Percentiles rank a stretch among this genome's conserved stretches.
Conservation (phyloP, 1,140 invertebrate species). For the Heliconius nattereri region DNA sequence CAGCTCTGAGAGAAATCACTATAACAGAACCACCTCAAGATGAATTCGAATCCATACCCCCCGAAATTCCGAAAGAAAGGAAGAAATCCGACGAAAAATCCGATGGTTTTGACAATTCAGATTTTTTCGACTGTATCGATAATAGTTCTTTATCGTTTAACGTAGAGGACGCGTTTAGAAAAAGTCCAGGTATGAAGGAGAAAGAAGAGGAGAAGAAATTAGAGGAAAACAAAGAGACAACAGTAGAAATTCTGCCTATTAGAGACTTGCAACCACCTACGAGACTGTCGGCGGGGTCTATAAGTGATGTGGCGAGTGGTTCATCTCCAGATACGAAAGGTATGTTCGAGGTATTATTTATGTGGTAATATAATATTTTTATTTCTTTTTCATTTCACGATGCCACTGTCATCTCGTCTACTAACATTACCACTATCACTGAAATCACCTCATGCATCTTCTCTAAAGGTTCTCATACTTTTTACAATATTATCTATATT, state of each 20-base stretch:
- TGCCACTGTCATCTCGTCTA: too few relatives aligned
- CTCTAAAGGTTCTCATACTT: too few relatives aligned
- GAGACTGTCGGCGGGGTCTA: conserved; percentile 80
- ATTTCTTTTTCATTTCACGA: too few relatives aligned
- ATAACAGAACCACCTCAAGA: conserved; percentile 83
- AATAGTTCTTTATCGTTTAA: conserved; percentile 77
- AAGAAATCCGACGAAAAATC: conserved; percentile 80
- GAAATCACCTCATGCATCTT: too few relatives aligned
- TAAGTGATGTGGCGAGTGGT: conserved; percentile 82
- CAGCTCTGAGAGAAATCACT: conserved; percentile 86
- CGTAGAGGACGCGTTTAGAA: conserved; percentile 78
- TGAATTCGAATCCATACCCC: conserved; percentile 78
- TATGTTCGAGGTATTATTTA: conserved; percentile 18
- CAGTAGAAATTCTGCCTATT: conserved; percentile 53
- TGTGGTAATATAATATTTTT: too few relatives aligned
- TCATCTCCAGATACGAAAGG: conserved; percentile 83
- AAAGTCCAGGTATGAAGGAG: conserved; percentile 75
- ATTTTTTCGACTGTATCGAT: conserved; percentile 80
- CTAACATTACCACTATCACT: too few relatives aligned
- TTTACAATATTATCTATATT: too few relatives aligned
- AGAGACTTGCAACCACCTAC: conserved; percentile 61
- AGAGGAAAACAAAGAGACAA: conserved; percentile 54
- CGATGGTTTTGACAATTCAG: conserved; percentile 78
- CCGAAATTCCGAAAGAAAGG: conserved; percentile 74
- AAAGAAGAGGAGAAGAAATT: conserved; percentile 64